A percentile compares a stretch with the other conserved stretches of the same genome.
phyloP scores from a whole-genome alignment of 53 echinoderm and acorn worm genomes.

The Holothuria leucospilota region DNA sequence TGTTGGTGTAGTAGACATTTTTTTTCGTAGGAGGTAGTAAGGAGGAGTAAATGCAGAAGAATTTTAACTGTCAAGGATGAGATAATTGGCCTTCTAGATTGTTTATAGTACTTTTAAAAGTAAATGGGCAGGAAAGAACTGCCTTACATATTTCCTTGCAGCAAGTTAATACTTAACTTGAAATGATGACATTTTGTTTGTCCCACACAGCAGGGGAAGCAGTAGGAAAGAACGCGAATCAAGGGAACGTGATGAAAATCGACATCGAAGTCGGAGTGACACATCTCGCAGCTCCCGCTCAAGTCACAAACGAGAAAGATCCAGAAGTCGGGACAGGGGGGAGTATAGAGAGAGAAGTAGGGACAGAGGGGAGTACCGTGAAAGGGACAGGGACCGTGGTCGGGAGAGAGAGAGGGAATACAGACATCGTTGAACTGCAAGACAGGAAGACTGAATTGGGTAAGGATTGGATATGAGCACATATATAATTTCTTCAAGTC shows the following conservation, averaged over 20 bases:
- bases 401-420: conserved; percentile 70
- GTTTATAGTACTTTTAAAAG: background rate
- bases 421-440: conserved; percentile 70
- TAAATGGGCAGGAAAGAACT: background rate
- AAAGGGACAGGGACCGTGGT: conserved; percentile 79
- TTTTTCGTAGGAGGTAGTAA: too few species aligned
- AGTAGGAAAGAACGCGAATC: conserved; percentile 85
- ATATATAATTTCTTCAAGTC: too few species aligned
- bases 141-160: too few species aligned
- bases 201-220: background rate
- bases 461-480: too few species aligned
- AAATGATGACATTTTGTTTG: too few species aligned
- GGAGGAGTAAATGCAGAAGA: too few species aligned
- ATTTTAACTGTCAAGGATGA: too few species aligned
- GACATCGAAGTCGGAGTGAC: conserved; percentile 77
- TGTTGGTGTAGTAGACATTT: too few species aligned
- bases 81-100: too few species aligned
- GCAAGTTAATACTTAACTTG: too few species aligned
- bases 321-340: conserved; percentile 78
- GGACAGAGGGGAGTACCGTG: conserved; percentile 78
- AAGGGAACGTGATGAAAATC: conserved; percentile 78
- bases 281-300: conserved; percentile 81
- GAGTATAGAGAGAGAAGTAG: conserved; percentile 90
- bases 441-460: too few species aligned
- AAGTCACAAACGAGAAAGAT: conserved; percentile 86